phyloP scores from a whole-genome alignment of 2,797 vertebrate genomes.

The Sebastes steindachneri region DNA sequence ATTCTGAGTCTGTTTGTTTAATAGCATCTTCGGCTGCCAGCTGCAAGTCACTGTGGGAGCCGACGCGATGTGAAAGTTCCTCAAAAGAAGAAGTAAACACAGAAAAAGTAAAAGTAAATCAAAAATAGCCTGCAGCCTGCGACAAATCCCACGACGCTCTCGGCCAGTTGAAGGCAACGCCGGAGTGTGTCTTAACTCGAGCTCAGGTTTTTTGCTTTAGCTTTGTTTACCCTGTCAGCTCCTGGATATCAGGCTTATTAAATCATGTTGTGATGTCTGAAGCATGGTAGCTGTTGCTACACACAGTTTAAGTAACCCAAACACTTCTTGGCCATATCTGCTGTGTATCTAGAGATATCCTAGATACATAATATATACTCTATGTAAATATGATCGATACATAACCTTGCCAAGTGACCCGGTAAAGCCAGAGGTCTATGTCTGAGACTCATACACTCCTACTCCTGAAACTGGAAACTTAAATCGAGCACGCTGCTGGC shows the following conservation, averaged over 20 bases:
- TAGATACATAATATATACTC: background rate
- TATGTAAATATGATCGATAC: background rate
- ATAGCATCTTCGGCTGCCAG: constrained; percentile 13
- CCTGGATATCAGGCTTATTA: background rate
- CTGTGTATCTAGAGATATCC: background rate
- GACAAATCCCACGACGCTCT: constrained; percentile 42
- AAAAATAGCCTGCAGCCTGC: constrained; percentile 49
- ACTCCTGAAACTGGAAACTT: constrained; percentile 5
- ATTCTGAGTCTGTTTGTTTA: constrained; percentile 18
- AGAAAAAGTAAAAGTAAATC: constrained; percentile 51
- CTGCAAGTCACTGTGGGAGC: constrained; percentile 23
- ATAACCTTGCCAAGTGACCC: background rate
- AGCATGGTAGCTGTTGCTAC: background rate
- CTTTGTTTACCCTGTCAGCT: constrained; percentile 19
- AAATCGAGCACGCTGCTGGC: background rate
- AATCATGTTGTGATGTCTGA: constrained; percentile 3
- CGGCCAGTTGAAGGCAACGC: constrained; percentile 3
- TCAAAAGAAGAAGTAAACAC: constrained; percentile 52
- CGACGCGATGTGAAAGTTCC: constrained; percentile 40
- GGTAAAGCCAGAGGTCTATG: background rate
- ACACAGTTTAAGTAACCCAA: background rate
- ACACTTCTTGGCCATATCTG: background rate
- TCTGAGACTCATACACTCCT: background rate
- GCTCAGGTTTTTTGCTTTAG: constrained; percentile 35
- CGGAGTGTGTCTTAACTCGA: constrained; percentile 37